These are phyloP conservation scores for Euplagia quadripunctaria DNA, from an alignment of 2,888 invertebrate genomes.

Conservation along the genomic window DNA sequence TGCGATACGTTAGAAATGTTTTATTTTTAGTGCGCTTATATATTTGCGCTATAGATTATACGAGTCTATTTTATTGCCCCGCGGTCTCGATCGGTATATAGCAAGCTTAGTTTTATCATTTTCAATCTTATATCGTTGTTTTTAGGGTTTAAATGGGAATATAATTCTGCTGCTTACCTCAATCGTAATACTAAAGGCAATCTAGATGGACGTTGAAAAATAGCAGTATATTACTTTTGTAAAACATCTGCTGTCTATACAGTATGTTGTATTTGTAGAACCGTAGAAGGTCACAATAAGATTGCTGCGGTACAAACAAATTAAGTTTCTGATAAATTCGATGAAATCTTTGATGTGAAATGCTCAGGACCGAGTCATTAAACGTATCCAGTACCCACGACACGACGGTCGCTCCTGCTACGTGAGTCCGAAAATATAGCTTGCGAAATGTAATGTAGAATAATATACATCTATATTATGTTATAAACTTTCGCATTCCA, in stretches of 20 bases:
- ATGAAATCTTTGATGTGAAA: not conserved
- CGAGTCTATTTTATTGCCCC: slow-evolving; percentile 37
- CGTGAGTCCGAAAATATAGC: too few relatives aligned
- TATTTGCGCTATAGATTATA: slow-evolving; percentile 24
- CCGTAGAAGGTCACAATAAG: not conserved
- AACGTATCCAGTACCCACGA: not conserved
- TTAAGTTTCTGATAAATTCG: not conserved
- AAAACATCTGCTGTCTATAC: not conserved
- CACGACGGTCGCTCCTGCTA: not conserved
- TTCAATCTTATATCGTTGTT: slow-evolving; percentile 30
- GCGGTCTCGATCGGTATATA: slow-evolving; percentile 23
- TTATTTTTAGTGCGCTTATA: slow-evolving; percentile 32
- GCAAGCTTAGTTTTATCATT: slow-evolving; percentile 30
- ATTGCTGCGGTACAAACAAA: not conserved
- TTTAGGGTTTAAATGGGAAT: slow-evolving; percentile 24
- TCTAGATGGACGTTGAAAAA: slow-evolving; percentile 16
- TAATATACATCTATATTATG: too few relatives aligned
- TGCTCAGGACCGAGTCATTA: not conserved
- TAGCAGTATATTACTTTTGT: not conserved
- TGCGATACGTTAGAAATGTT: slow-evolving; percentile 28
- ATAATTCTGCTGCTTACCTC: not conserved
- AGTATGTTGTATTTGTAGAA: not conserved
- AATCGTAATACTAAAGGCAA: slow-evolving; percentile 16
- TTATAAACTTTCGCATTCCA: too few relatives aligned
- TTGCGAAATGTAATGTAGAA: too few relatives aligned